Base-by-base conservation (phyloP, 2,888 invertebrate species). In the Dasypolia templi region DNA sequence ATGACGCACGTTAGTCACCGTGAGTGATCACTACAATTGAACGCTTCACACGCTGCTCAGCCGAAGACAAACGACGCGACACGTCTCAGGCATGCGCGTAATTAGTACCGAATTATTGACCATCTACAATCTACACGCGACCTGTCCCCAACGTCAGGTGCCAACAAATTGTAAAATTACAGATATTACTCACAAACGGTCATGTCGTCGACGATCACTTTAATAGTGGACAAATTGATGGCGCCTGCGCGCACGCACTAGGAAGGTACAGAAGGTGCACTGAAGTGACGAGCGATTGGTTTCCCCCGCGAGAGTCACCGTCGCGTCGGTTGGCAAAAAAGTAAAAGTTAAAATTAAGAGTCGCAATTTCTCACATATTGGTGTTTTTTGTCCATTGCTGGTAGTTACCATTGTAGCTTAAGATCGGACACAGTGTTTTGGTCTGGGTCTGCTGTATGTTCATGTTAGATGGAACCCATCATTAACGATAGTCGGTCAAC, bases 181-280 rank as follows among this genome's bases (percentile, higher is more conserved):
- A 59, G 26, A 65, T 51, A 79, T 86, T 72, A 85, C 71, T 86
- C 74, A 70, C 69, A 53, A 66, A 49, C 46, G 26, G 44, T 42
- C 51, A 42, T 53, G 61, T 42, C 46, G 26, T 53, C 56, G 46
- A 51, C 61, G 39, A 75, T 69, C 68, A 44, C 58, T 66, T n/a
- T 76, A 69, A 70, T 63, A 62, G 65, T 44, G 32, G n/a, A 64
- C 49, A 59, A 81, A 56, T 67, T 35, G 70, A 17, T 32, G 76
- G 59, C 67, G 70, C 70, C 42, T 70, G 42, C 66, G 44, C 55
- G n/a, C 22, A 32, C 39, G 0, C 44, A 6, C 17, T 6, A 39
- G 14, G 17, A 17, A n/a, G 1, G 0, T 14, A 3, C 64, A 81
- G 81, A 68, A 76, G 68, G 42, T 12, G 35, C 29, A 68, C 42